Base-by-base conservation (phyloP, 92 coral and sea anemone genomes). In the Scolanthus callimorphus region DNA sequence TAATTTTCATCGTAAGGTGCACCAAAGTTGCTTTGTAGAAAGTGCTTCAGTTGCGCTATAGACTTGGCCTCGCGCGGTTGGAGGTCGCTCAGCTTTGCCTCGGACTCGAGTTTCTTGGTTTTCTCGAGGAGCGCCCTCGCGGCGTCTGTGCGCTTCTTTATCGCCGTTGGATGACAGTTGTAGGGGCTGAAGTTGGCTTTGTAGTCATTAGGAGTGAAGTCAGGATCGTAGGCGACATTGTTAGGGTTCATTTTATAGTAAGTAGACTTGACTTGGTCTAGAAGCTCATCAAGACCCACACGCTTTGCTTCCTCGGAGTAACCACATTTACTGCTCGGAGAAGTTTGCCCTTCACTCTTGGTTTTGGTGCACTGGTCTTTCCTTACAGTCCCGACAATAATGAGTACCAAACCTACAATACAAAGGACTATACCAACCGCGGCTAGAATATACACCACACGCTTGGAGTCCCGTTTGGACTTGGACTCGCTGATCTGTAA, bases 1-100 rank as follows among this genome's bases (percentile, higher is more conserved):
- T 89, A 94, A 44, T 94, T 94, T 62, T 94, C 99, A 21, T 90
- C 99, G 64, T 89, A 94, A 0, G 99, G 99, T 12, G 81, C 73
- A 1, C 99, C 99, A 45, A 94, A 94, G 63, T 81, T 81, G 39
- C 90, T 89, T 52, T 94, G 91, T 1, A 94, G 55, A 52, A 80
- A 94, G 31, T 94, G 99, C 30, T 80, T 71, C 19, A 89, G 77
- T 46, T 94, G 99, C 12, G 85, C 64, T 2, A 89, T 63, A 9
- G 99, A 79, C 48, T 94, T 94, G 1, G 78, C 48, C 50, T 94
- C 99, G 26, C 97, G 88, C 6, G 99, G 96, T 22, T 67, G 71
- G 17, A 94, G 86, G 12, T 71, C 59, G 29, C 65, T 21, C 48
- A 59, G 70, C 51, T 80, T 72, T 12, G 57, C 41, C 1, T 27